Percentiles rank a stretch among this genome's conserved stretches.
Conservation (phyloP, 2,797 vertebrate species). For the Ctenopoma kingsleyae region DNA sequence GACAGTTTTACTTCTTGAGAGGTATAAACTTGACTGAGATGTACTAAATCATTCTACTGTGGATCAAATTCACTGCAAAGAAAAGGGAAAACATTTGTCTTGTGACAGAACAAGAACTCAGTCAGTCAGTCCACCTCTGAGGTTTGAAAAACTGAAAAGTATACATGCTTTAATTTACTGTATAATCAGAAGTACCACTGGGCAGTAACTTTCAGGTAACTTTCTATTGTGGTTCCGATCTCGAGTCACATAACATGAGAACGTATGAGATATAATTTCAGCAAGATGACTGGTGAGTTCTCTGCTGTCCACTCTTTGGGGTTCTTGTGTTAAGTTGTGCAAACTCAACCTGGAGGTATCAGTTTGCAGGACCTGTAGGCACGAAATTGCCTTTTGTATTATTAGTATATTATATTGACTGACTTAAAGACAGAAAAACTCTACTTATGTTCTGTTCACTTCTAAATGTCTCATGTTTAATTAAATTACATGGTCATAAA, state of each 20-base stretch:
- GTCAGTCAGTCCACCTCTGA: constrained; percentile 31
- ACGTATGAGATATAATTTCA: too few species aligned
- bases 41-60: constrained; percentile 7
- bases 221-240: too few species aligned
- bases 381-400: constrained; percentile 38
- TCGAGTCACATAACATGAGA: too few species aligned
- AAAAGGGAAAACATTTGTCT: constrained; percentile 9
- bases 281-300: not conserved
- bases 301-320: constrained; percentile 15
- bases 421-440: constrained; percentile 25
- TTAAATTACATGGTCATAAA: constrained; percentile 43
- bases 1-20: constrained; percentile 8
- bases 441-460: constrained; percentile 10
- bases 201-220: constrained; percentile 1
- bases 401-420: not conserved
- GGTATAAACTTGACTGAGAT: not conserved
- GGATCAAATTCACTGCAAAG: constrained; percentile 5
- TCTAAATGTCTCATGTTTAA: constrained; percentile 31
- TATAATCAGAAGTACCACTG: not conserved
- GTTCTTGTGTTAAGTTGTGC: constrained; percentile 14
- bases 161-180: constrained; percentile 5
- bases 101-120: constrained; percentile 17
- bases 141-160: constrained; percentile 24
- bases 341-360: constrained; percentile 48
- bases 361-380: constrained; percentile 19